Evolutionary conservation across 2,113 vertebrate species (phyloP), one percentile per base, ranked within the genome.

Genomic region (Hemiscyllium ocellatum): DNA sequence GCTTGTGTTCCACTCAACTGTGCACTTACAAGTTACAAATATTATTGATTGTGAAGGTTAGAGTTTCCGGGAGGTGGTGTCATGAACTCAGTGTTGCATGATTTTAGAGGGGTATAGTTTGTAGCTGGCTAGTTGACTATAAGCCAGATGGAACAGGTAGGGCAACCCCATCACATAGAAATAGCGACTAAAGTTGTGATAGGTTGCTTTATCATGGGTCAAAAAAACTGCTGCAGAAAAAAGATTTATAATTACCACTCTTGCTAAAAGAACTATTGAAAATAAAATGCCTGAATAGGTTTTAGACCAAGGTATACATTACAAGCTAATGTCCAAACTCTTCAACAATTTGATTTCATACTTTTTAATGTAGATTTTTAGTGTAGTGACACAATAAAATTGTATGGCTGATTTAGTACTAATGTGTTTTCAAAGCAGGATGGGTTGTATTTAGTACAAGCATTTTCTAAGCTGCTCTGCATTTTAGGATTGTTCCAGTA

Each of bases 141-240:
- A 29, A 95, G 65, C 33, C 96, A 96, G 86, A 76, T 95, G 95
- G 96, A 96, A 97, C 97, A 97, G 96, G 96, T 96, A 97, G 96
- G 97, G 96, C 97, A 96, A 97, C 96, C 96, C 96, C 97, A 97
- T 97, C 97, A 97, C 96, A 97, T 97, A 97, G 96, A 98, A 97
- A 97, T 97, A 98, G 97, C 97, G 97, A 97, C 97, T 97, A 97
- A 96, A 97, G 97, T 97, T 97, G 96, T 97, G 97, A 98, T 97
- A 97, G 96, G 96, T 96, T 97, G 96, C 95, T 96, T 97, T 97
- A 97, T 97, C 96, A 96, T 96, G 97, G 98, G 97, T 98, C 97
- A 97, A 96, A 97, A n/a, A 97, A 97, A 97, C 96, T 97, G 97
- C 96, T 95, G 96, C 3, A 89, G 96, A 96, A 97, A 97, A 96